phyloP scores from a whole-genome alignment of 2,113 vertebrate genomes.

The Conger conger region DNA sequence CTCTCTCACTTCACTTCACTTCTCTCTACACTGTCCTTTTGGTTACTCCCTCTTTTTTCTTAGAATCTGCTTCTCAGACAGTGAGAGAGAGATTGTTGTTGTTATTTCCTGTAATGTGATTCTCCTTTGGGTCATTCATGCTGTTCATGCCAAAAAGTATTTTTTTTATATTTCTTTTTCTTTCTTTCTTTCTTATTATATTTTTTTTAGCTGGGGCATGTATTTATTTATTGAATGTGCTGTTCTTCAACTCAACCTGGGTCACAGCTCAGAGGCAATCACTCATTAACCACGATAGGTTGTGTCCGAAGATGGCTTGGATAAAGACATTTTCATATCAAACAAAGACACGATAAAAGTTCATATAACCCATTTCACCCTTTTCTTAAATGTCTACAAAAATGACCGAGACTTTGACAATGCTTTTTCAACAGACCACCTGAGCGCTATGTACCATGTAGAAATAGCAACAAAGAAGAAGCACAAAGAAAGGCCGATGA shows the following conservation, averaged over 20 bases:
- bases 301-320: too few species aligned
- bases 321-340: too few species aligned
- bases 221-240: conserved; percentile 39
- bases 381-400: too few species aligned
- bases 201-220: conserved; percentile 38
- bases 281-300: conserved; percentile 12
- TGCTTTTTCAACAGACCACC: too few species aligned
- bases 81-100: conserved; percentile 65
- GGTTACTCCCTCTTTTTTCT: conserved; percentile 44
- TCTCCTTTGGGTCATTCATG: conserved; percentile 83
- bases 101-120: conserved; percentile 92
- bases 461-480: too few species aligned
- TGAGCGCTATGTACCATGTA: too few species aligned
- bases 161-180: conserved; percentile 33
- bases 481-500: too few species aligned
- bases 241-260: conserved; percentile 35
- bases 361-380: too few species aligned
- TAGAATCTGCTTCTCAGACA: conserved; percentile 81
- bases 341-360: too few species aligned
- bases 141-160: conserved; percentile 72
- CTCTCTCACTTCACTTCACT: conserved; percentile 33
- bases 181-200: too few species aligned
- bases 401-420: too few species aligned
- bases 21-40: conserved; percentile 52
- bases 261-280: not conserved